Evolutionary conservation across 2,113 vertebrate species (phyloP), one percentile per base, ranked within the genome.

Genomic region (Corvus moneduloides): DNA sequence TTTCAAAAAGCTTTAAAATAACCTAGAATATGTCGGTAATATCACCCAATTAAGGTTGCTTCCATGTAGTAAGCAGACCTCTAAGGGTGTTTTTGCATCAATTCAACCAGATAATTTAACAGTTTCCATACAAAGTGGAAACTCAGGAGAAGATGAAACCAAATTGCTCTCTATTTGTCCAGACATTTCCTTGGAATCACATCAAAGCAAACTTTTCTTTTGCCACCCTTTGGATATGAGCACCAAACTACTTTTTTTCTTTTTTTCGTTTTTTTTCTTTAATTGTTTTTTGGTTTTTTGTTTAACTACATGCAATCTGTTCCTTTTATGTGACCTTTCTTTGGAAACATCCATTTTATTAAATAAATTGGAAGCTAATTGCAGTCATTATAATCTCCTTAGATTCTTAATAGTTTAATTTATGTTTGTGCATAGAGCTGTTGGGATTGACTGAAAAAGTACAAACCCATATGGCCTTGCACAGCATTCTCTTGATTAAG

Each of bases 351-450:
- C 5, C 8, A 0, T 84, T 97, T 97, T 82, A 66, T 66, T 87
- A 95, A 64, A 80, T 71, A 95, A 93, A 18, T 78, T 44, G 48
- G 54, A 84, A 93, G 54, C 46, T 97, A 96, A 97, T 93, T 97
- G 43, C 67, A 90, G 43, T 88, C 63, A 92, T 93, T 92, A 77
- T 51, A 87, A 86, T 94, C 68, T 94, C 48, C 73, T 97, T 84
- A 89, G 71, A 77, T 84, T 87, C 93, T 77, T 96, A 93, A 94
- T 79, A 63, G 77, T 93, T 90, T 94, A 93, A 97, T 96, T 96
- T 92, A 82, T 89, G 83, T 87, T 95, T 90, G 44, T 55, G 21
- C 33, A 26, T 87, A 52, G 90, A 94, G 82, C 90, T 97, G 90
- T 67, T 83, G 52, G 66, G 66, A 87, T 77, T 93, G 90, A 93